These are phyloP conservation scores for Serilophus lunatus DNA, from an alignment of 2,113 vertebrate genomes.

Conservation along the genomic window DNA sequence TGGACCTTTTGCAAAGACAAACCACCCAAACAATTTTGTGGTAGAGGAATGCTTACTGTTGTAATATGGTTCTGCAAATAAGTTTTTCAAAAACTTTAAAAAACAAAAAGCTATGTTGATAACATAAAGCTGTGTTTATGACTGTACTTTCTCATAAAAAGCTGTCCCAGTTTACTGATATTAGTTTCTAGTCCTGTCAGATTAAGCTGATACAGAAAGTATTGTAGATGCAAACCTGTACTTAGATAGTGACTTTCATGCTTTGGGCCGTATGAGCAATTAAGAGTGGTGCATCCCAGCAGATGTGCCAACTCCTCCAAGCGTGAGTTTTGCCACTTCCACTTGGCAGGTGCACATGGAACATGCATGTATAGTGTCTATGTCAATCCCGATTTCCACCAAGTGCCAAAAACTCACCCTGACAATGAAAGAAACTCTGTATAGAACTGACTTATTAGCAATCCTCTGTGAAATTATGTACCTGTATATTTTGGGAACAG, in stretches of 20 bases:
- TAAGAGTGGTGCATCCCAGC: background rate
- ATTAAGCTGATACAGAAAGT: background rate
- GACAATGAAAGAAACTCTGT: background rate
- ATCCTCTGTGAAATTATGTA: background rate
- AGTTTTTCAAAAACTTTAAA: background rate
- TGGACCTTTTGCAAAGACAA: background rate
- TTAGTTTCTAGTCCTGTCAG: background rate
- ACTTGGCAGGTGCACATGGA: background rate
- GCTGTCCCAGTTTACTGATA: background rate
- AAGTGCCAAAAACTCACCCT: background rate
- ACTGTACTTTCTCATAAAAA: background rate
- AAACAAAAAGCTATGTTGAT: background rate
- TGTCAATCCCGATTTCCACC: background rate
- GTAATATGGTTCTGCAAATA: background rate
- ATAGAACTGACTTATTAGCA: background rate
- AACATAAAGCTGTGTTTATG: background rate
- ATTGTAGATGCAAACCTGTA: background rate
- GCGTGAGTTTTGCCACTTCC: background rate
- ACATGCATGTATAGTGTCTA: rapidly evolving
- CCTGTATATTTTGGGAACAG: background rate
- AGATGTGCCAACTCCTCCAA: background rate
- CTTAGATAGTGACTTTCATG: background rate
- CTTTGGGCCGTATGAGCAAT: background rate
- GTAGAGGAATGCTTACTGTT: background rate
- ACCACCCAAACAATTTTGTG: background rate